Percentiles rank a stretch among this genome's conserved stretches.
phyloP scores from a whole-genome alignment of 1,140 invertebrate species.

The Philotrypesis tridentata region DNA sequence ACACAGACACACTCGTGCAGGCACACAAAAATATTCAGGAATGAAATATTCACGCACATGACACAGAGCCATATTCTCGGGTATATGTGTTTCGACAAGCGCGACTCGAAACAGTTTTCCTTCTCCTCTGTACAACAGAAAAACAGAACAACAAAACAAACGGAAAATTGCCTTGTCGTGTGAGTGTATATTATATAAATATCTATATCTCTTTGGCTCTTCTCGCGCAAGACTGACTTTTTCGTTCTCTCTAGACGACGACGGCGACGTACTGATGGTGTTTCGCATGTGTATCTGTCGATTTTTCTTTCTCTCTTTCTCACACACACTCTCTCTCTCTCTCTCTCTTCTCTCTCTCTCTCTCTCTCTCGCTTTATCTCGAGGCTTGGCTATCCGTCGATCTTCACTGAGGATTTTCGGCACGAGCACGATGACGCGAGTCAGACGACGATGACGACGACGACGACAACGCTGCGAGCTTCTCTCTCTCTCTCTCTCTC shows the following conservation, averaged over 20 bases:
- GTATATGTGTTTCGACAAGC: conserved; percentile 21
- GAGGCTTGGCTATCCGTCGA: neutral
- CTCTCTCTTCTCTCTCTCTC: neutral
- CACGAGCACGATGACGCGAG: neutral
- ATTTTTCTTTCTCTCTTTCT: too few relatives aligned
- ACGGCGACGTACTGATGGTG: conserved; percentile 1
- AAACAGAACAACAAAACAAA: neutral
- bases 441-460: neutral
- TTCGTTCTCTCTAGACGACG: conserved; percentile 18
- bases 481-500: neutral
- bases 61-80: neutral
- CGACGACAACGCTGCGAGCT: neutral
- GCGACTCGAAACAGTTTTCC: neutral
- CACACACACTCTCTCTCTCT: conserved; percentile 37
- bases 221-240: neutral
- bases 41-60: neutral
- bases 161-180: neutral
- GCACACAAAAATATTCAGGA: neutral
- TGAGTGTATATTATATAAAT: conserved; percentile 10
- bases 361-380: conserved; percentile 25
- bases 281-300: neutral
- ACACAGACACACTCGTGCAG: neutral
- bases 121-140: neutral
- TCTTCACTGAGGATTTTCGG: neutral
- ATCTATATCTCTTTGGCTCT: conserved; percentile 36